Evolutionary conservation across 2,888 invertebrate species (phyloP).

Genomic region (Nomada hirtipes): DNA sequence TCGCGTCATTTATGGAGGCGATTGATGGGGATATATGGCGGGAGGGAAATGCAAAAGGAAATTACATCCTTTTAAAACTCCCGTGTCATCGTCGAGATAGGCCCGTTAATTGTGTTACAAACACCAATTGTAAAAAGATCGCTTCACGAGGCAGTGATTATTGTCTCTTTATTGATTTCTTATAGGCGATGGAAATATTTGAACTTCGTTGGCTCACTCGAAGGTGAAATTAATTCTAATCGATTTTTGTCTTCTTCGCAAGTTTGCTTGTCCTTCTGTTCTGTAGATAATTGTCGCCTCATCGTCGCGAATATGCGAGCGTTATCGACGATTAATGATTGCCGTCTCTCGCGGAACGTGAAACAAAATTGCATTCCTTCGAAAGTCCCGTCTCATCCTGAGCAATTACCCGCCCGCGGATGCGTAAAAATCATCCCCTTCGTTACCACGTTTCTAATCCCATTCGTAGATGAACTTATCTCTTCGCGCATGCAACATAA

Average conservation of each 20-base stretch:
- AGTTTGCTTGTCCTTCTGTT: slow-evolving; percentile 63
- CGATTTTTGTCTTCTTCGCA: background rate
- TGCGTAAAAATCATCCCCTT: slow-evolving; percentile 24
- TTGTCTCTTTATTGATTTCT: background rate
- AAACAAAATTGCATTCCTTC: slow-evolving; percentile 78
- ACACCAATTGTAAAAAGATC: background rate
- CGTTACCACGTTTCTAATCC: slow-evolving; percentile 55
- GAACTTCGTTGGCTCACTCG: background rate
- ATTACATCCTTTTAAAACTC: slow-evolving; percentile 77
- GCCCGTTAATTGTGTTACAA: background rate
- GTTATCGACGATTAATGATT: slow-evolving; percentile 68
- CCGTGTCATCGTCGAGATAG: slow-evolving; percentile 71
- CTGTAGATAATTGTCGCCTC: slow-evolving; percentile 70
- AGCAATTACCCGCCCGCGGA: slow-evolving; percentile 65
- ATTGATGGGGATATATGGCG: slow-evolving; percentile 71
- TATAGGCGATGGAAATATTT: background rate
- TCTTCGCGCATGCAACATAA: slow-evolving; percentile 6
- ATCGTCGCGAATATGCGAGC: slow-evolving; percentile 56
- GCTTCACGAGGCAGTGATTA: background rate
- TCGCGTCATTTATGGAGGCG: slow-evolving; percentile 50
- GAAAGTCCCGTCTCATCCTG: slow-evolving; percentile 73
- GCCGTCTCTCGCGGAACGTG: slow-evolving; percentile 58
- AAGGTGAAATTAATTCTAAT: background rate
- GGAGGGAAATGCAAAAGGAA: slow-evolving; percentile 69
- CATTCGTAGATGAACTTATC: slow-evolving; percentile 28